Base-by-base conservation (phyloP, 2,797 vertebrate genomes). In the Halcyon leucocephala region DNA sequence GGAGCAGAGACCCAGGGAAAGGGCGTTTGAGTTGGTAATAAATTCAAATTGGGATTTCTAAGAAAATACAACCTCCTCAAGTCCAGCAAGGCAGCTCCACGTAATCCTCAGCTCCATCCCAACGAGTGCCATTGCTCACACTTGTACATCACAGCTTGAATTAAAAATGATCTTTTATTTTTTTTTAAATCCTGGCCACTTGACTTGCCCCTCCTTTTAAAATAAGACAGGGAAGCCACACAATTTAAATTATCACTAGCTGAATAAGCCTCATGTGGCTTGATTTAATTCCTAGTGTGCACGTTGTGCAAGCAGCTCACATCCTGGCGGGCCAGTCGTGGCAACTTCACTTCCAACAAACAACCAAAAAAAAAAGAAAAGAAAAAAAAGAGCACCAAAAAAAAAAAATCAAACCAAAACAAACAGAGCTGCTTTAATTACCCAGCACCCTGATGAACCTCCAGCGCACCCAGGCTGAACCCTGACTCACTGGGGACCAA, bases 11-110 rank as follows among this genome's bases (percentile, higher is more conserved):
- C 29, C 24, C 33, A 21, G 31, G 19, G 54, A 83, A 35, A 54
- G 1, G 3, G 8, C 1, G 0, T 41, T 9, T 69, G n/a, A 60
- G 37, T 9, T 5, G 2, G 25, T 7, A 46, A 70, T 7, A 42
- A 73, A 69, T 18, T 33, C 20, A 73, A 82, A 74, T 7, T 9
- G 10, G 44, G 24, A 66, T 82, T 79, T 67, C 22, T 48, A 44
- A 51, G 35, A 52, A 49, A 92, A 76, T 10, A 51, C 0, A 0
- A 62, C 7, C 37, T 51, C 57, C 33, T 46, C 28, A 18, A 79
- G 35, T n/a, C 14, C 9, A 5, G 28, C 41, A 31, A 84, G n/a
- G 57, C 82, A 93, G 42, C 78, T 78, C 35, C 77, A 69, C 3
- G 0, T 14, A 74, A 86, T 5, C 70, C 79, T 41, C 90, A 65